Evolutionary conservation across 2,113 vertebrate genomes (phyloP), one percentile per base, ranked within the genome.

Genomic region (Oncorhynchus kisutch): DNA sequence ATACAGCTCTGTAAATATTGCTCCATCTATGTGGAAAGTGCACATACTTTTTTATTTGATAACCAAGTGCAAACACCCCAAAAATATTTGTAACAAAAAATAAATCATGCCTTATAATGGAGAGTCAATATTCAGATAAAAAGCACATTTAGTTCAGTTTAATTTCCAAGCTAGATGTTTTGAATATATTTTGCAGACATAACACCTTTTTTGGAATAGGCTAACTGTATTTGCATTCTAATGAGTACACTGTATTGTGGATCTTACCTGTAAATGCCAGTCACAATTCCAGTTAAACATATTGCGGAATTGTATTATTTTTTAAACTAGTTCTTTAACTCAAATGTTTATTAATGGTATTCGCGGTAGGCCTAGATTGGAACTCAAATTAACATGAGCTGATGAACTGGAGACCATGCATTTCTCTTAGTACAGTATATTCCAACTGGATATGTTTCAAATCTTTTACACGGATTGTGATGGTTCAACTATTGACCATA

Each of bases 81-180:
- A 92, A 88, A 91, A 91, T 86, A 83, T 90, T 91, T 89, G 87
- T 91, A 84, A 91, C 84, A 82, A 83, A 81, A 86, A 80, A 80
- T 90, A 91, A 92, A 87, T 91, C 89, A 93, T 91, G 93, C 93
- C 93, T 94, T 94, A 94, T 91, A 54, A 84, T 89, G 90, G 90
- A 90, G 84, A 91, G 86, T 92, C 84, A 90, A 86, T 93, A 88
- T 93, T 91, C 88, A 79, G 84, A 90, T 88, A 91, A 90, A 88
- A 94, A 94, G 92, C 93, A 93, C 93, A 93, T 92, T 91, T 89
- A 74, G 84, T 90, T 90, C 82, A 82, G 84, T 91, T 82, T 90
- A 85, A 82, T 86, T 89, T 90, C 62, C 70, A 31, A n/a, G 59
- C 22, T 64, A 16, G 59, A 62, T 66, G 31, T 68, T 76, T 69